phyloP scores from a whole-genome alignment of 2,888 invertebrate genomes.

The Alloscopus bannaensis region DNA sequence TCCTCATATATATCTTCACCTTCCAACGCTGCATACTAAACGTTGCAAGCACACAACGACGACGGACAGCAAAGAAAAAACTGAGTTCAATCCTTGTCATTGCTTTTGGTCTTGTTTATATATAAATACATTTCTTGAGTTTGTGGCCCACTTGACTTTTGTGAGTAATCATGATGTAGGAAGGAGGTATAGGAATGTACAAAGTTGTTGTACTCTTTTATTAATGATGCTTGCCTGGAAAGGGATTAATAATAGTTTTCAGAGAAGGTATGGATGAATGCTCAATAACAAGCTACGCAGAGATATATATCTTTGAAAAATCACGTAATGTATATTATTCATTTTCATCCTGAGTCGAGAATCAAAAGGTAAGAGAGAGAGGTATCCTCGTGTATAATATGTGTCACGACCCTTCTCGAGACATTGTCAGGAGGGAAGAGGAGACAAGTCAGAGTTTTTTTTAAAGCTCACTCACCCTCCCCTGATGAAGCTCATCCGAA shows the following conservation, averaged over 20 bases:
- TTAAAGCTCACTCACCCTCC: slow-evolving; percentile 14
- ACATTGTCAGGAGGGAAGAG: slow-evolving; percentile 17
- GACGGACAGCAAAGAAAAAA: slow-evolving; percentile 20
- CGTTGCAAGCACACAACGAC: too few species aligned
- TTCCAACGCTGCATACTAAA: slow-evolving; percentile 72
- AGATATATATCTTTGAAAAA: not conserved
- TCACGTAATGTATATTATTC: slow-evolving; percentile 26
- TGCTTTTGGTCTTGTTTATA: slow-evolving; percentile 42
- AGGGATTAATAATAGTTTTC: slow-evolving; percentile 69
- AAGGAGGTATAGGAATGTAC: slow-evolving; percentile 69
- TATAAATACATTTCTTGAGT: slow-evolving; percentile 3
- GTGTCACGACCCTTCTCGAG: slow-evolving; percentile 71
- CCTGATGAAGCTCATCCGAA: too few species aligned
- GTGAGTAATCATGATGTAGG: slow-evolving; percentile 15
- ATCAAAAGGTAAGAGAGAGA: not conserved
- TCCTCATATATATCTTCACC: slow-evolving; percentile 68
- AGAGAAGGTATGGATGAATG: slow-evolving; percentile 37
- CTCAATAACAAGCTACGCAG: slow-evolving; percentile 29
- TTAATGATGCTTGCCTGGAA: slow-evolving; percentile 70
- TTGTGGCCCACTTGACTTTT: slow-evolving; percentile 17
- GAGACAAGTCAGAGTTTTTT: slow-evolving; percentile 21
- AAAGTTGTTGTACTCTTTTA: slow-evolving; percentile 69
- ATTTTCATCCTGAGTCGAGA: slow-evolving; percentile 21
- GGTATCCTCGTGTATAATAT: slow-evolving; percentile 42
- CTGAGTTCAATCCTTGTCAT: slow-evolving; percentile 63